phyloP scores from a whole-genome alignment of 2,113 vertebrate genomes.

The Embiotoca jacksoni region DNA sequence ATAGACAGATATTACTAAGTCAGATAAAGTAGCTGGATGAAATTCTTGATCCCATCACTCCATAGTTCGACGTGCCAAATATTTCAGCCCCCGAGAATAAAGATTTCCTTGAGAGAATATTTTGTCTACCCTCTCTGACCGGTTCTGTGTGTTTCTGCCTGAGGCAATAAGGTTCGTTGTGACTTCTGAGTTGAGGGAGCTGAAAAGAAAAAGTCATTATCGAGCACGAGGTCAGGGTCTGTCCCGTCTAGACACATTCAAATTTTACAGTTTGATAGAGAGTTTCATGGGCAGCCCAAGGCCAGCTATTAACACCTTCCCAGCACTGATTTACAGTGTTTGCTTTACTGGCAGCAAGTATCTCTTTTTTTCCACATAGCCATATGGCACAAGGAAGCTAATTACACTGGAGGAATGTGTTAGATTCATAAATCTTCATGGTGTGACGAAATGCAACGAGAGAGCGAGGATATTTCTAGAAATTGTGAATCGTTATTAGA shows the following conservation, averaged over 20 bases:
- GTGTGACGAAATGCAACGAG: constrained; percentile 46
- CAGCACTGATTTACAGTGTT: constrained; percentile 39
- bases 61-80: constrained; percentile 36
- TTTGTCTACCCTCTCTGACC: constrained; percentile 53
- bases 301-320: constrained; percentile 62
- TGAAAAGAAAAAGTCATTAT: constrained; percentile 53
- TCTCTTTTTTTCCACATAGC: background rate
- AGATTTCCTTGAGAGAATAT: constrained; percentile 58
- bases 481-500: constrained; percentile 15
- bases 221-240: constrained; percentile 49
- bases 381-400: constrained; percentile 33
- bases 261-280: constrained; percentile 63
- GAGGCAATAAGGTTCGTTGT: constrained; percentile 57
- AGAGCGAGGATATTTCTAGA: constrained; percentile 21
- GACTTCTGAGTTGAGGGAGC: constrained; percentile 34
- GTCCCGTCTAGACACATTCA: constrained; percentile 61
- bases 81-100: constrained; percentile 41
- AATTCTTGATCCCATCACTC: constrained; percentile 4
- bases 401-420: constrained; percentile 56
- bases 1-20: background rate
- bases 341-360: constrained; percentile 37
- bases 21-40: constrained; percentile 3
- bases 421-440: constrained; percentile 47
- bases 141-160: constrained; percentile 37
- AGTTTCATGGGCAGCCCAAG: constrained; percentile 56